Evolutionary conservation across 1,140 invertebrate genomes (phyloP), one percentile per base, ranked within the genome.

Genomic region (Thaumatotibia leucotreta): DNA sequence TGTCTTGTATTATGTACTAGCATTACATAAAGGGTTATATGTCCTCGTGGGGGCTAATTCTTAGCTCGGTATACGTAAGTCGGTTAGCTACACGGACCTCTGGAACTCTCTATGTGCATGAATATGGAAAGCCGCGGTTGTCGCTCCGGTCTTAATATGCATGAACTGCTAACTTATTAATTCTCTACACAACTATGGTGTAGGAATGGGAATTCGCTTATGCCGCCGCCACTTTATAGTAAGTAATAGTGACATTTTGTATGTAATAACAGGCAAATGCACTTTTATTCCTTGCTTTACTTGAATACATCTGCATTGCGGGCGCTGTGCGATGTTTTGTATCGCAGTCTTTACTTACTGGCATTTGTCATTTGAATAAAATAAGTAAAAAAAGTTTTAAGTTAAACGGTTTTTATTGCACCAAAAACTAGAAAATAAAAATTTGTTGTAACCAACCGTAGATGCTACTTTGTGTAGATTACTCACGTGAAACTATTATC

Each of bases 121-220:
- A 80, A 82, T 82, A 82, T 82, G 80, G 67, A 76, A 66, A 71
- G 62, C 61, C 75, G 71, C 65, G 70, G 70, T 72, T 74, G 77
- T 72, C 73, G 69, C 61, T 73, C 66, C 24, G 68, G 68, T 65
- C 74, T 83, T 74, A 81, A 81, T 81, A 83, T 83, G 81, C 74
- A 83, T 81, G 79, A 80, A 77, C 74, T 77, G 68, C 72, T 75
- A 83, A 83, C 81, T 78, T 83, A 79, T 76, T 81, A 81, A 83
- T 81, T 81, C 75, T 77, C 67, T 77, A 76, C 72, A 76, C 71
- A 75, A 77, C 80, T 78, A 76, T 74, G 69, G 70, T 61, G 67
- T 63, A 76, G 70, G 66, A 65, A 74, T 72, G 72, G 69, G 71
- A 77, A 74, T 77, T 70, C 66, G 69, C 65, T 72, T 68, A 72